phyloP scores from a whole-genome alignment of 2,888 invertebrate genomes.

The Nomada ruficornis region DNA sequence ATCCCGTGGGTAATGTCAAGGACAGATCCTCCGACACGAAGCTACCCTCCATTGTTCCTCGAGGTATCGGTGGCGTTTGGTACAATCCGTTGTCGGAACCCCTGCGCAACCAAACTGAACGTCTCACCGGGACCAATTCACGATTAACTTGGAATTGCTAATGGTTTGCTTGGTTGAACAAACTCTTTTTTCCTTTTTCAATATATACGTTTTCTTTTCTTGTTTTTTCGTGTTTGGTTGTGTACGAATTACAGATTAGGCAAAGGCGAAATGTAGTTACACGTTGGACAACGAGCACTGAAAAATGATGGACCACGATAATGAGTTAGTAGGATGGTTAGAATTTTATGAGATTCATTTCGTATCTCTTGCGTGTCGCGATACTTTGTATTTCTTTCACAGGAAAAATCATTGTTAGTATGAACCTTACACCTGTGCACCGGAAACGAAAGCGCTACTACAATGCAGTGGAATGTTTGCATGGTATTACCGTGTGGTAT shows the following conservation, averaged over 20 bases:
- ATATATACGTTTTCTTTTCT: background rate
- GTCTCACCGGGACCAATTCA: constrained; percentile 63
- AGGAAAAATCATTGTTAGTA: background rate
- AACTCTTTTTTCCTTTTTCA: background rate
- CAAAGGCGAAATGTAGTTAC: constrained; percentile 19
- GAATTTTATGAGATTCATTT: too few relatives aligned
- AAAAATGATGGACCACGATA: background rate
- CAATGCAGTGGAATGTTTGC: constrained; percentile 64
- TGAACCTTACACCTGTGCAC: background rate
- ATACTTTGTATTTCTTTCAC: background rate
- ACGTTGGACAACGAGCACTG: constrained; percentile 22
- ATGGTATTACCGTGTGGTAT: constrained; percentile 81
- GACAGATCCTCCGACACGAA: constrained; percentile 86
- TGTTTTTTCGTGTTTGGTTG: background rate
- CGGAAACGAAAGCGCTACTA: constrained; percentile 49
- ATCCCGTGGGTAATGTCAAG: constrained; percentile 83
- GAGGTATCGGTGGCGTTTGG: constrained; percentile 86
- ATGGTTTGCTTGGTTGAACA: constrained; percentile 44
- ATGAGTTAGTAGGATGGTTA: too few relatives aligned
- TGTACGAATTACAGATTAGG: constrained; percentile 10
- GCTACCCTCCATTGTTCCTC: constrained; percentile 86
- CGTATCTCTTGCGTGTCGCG: too few relatives aligned
- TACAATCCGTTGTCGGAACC: constrained; percentile 87
- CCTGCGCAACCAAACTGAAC: constrained; percentile 81
- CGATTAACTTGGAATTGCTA: constrained; percentile 53